Percentiles rank a stretch among this genome's conserved stretches.
phyloP scores from a whole-genome alignment of 2,113 vertebrate genomes.

The Apeltes quadracus region DNA sequence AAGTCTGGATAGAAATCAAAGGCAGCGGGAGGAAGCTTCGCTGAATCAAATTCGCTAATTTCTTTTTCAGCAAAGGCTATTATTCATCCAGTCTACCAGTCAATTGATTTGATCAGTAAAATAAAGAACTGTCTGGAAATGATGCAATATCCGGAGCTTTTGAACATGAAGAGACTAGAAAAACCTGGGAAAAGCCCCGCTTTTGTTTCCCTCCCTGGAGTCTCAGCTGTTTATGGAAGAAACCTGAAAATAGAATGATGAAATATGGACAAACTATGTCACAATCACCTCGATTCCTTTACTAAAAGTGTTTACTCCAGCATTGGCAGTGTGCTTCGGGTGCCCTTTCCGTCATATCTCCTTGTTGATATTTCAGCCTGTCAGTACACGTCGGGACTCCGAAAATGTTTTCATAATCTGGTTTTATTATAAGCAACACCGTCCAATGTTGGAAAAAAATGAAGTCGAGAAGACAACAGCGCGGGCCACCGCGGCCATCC shows the following conservation, averaged over 20 bases:
- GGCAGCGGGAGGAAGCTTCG: not conserved
- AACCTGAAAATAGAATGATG: constrained; percentile 67
- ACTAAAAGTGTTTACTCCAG: constrained; percentile 65
- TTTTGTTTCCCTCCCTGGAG: constrained; percentile 44
- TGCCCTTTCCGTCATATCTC: constrained; percentile 77
- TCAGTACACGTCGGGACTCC: constrained; percentile 72
- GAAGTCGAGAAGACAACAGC: constrained; percentile 76
- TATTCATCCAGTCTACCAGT: not conserved
- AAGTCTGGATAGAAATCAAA: not conserved
- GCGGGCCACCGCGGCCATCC: constrained; percentile 52
- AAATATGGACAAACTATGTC: constrained; percentile 68
- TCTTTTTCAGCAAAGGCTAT: not conserved
- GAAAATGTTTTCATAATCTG: constrained; percentile 82
- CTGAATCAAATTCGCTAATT: not conserved
- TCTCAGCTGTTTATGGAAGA: constrained; percentile 57
- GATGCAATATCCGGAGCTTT: not conserved
- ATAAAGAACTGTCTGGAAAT: not conserved
- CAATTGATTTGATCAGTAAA: not conserved
- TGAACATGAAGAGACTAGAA: constrained; percentile 4
- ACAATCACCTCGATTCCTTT: constrained; percentile 55
- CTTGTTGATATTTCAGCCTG: constrained; percentile 80
- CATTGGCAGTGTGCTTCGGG: constrained; percentile 60
- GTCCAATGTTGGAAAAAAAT: constrained; percentile 79
- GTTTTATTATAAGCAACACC: constrained; percentile 82
- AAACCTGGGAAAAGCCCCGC: constrained; percentile 42